Percentiles rank a stretch among this genome's conserved stretches.
These are phyloP conservation scores for Lasioglossum leucozonium DNA, from an alignment of 2,888 invertebrate genomes.

Conservation along the genomic window DNA sequence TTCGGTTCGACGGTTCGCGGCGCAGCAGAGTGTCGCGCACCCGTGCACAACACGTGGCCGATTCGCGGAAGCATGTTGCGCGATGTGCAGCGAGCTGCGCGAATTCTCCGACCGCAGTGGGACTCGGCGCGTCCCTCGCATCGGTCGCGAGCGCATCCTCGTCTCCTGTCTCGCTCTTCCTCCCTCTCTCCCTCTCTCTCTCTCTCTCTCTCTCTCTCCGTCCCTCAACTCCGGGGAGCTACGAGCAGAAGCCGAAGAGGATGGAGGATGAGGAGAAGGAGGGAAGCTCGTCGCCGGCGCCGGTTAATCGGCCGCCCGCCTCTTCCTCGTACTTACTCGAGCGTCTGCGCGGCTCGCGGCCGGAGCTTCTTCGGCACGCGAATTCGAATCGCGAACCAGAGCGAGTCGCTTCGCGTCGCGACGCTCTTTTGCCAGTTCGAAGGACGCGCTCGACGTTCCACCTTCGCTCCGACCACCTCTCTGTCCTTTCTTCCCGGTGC, in stretches of 20 bases:
- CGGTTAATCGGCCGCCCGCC: conserved; percentile 28
- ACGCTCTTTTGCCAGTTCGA: background rate
- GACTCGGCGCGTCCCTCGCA: conserved; percentile 62
- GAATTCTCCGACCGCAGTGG: conserved; percentile 67
- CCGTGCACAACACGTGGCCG: conserved; percentile 49
- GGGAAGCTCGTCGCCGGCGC: conserved; percentile 6
- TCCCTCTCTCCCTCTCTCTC: too few relatives aligned
- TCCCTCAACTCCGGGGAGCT: background rate
- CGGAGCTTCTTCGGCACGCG: conserved; percentile 21
- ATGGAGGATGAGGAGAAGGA: background rate
- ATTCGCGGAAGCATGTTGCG: conserved; percentile 40
- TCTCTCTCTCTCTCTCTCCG: background rate
- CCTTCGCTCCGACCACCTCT: background rate
- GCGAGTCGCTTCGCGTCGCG: background rate
- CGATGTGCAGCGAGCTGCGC: conserved; percentile 42
- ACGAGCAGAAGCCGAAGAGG: conserved; percentile 3
- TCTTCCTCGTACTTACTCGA: conserved; percentile 2
- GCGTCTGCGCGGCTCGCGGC: conserved; percentile 25
- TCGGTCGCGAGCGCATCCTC: conserved; percentile 32
- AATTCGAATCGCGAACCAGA: conserved; percentile 20
- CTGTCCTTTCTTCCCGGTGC: background rate
- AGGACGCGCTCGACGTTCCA: background rate
- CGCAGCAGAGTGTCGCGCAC: background rate
- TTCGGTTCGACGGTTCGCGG: background rate
- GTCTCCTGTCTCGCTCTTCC: too few relatives aligned